Conservation (phyloP, 2,888 invertebrate species). For the Amblyjoppa proteus region DNA sequence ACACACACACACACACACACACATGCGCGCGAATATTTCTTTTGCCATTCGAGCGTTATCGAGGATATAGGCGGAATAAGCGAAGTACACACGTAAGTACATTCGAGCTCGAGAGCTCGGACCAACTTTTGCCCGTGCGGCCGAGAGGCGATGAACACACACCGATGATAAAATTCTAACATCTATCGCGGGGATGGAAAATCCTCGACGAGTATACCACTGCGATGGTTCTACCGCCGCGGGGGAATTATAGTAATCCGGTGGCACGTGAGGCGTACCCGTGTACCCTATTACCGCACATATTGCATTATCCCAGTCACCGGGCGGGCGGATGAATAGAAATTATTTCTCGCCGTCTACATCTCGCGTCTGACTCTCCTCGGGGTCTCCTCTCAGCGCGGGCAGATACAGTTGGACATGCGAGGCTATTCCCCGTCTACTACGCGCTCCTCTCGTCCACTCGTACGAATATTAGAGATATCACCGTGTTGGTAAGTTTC, state of each 20-base stretch:
- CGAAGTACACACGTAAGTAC: constrained; percentile 41
- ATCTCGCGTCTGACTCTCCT: constrained; percentile 25
- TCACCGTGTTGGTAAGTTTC: not conserved
- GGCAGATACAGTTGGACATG: constrained; percentile 27
- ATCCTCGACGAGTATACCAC: constrained; percentile 41
- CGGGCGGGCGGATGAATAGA: constrained; percentile 67
- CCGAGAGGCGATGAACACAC: not conserved
- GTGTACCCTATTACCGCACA: constrained; percentile 67
- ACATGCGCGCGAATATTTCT: constrained; percentile 20
- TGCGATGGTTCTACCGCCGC: constrained; percentile 50
- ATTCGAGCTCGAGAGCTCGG: constrained; percentile 41
- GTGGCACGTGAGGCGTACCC: constrained; percentile 67
- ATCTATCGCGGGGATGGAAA: constrained; percentile 55
- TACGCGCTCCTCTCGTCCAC: constrained; percentile 1
- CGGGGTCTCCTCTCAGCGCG: constrained; percentile 5
- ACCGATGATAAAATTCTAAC: constrained; percentile 57
- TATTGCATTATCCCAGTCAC: constrained; percentile 68
- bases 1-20: constrained; percentile 12
- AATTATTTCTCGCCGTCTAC: constrained; percentile 63
- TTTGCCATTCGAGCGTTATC: constrained; percentile 58
- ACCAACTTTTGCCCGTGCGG: constrained; percentile 19
- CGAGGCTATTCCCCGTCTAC: constrained; percentile 16
- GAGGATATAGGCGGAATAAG: constrained; percentile 55
- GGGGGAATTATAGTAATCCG: constrained; percentile 68
- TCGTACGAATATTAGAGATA: not conserved